Base-by-base conservation (phyloP, 2,888 invertebrate species). In the Dynastes grantii region DNA sequence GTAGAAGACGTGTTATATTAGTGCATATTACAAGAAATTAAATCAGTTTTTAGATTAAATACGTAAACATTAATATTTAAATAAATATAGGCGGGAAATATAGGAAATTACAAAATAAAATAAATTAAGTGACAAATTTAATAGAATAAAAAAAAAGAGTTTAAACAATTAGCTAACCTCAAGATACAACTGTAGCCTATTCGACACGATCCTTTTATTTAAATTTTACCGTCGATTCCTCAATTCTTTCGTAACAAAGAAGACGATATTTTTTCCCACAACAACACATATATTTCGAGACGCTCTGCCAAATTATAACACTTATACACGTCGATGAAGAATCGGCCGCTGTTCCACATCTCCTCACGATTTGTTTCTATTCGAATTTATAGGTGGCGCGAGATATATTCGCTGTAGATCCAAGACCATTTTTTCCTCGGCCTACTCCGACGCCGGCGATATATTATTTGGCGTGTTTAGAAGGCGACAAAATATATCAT, bases 381-480 rank as follows among this genome's bases (percentile, higher is more conserved):
- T 78, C 71, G 51, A 71, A 65, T 78, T 78, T 78, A 78, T 73
- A 63, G 78, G 53, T 49, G 64, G 16, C 53, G 16, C 55, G 53
- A 78, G 70, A 78, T 77, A 61, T 73, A 73, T 73, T 51, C 61
- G 78, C 53, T 49, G 45, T 73, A 73, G 61, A 53, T 73, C 22
- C 37, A 63, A 40, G 73, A 22, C 40, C 64, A 63, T 71, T 78
- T 78, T 77, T 78, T 77, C 49, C n/a, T 8, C 22, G 11, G 55
- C 45, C 29, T 27, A n/a, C 9, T 53, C 29, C 64, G 58, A 64
- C 76, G 32, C 37, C 32, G 40, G 58, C 67, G 16, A 68, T 76
- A 64, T 76, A 76, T 67, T 58, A 68, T 76, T 68, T 76, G 55
- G 76, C 68, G 68, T 76, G 76, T 68, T 67, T 75, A 75, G 61